Evolutionary conservation across 2,797 vertebrate genomes (phyloP).

Genomic region (Diglossa cyanea): DNA sequence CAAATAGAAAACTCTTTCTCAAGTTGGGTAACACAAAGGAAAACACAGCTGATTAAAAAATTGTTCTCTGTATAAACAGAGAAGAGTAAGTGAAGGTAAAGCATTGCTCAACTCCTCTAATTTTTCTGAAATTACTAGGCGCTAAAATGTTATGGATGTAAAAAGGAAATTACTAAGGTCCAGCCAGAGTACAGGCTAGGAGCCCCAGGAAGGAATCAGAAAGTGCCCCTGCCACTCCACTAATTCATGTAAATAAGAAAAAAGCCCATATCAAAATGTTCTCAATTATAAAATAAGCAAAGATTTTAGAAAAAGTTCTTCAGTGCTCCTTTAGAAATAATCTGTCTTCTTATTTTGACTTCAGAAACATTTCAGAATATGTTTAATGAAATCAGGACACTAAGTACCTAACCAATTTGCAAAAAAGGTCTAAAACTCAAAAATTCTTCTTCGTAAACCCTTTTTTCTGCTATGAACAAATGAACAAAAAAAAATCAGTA

Average conservation of each 20-base stretch:
- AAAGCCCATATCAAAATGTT: neutral
- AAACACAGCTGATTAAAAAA: neutral
- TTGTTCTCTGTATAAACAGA: neutral
- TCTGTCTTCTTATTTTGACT: neutral
- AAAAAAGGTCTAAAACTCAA: neutral
- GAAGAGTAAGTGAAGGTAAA: neutral
- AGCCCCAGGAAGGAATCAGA: neutral
- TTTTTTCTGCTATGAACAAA: neutral
- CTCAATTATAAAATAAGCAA: neutral
- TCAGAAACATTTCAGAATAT: neutral
- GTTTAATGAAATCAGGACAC: neutral
- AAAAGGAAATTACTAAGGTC: neutral
- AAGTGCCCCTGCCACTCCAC: neutral
- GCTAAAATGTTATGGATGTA: neutral
- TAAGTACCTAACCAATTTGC: neutral
- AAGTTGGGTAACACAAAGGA: neutral
- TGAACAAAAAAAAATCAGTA: neutral
- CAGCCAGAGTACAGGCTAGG: neutral
- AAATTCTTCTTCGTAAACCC: neutral
- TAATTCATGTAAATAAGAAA: neutral
- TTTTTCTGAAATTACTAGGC: neutral
- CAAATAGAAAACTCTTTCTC: neutral
- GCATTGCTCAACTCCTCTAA: rapidly evolving
- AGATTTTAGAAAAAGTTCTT: neutral
- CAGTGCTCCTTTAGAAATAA: no score